Evolutionary conservation across 2,888 invertebrate genomes (phyloP).

Genomic region (Synergus umbraculus): DNA sequence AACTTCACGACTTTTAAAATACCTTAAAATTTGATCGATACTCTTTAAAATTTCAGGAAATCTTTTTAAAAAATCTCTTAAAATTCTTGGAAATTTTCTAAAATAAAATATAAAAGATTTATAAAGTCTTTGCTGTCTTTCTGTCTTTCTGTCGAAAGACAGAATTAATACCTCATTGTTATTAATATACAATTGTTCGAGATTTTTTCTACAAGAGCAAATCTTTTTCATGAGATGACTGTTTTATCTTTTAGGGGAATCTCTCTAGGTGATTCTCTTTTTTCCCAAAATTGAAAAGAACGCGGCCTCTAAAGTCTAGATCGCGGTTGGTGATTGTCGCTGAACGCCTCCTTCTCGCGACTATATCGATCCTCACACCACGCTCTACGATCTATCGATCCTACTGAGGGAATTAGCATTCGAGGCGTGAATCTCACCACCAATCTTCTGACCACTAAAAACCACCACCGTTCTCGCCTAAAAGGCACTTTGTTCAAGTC

Average conservation of each 20-base stretch:
- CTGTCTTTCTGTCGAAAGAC: too few species aligned
- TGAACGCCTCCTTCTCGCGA: slow-evolving; percentile 39
- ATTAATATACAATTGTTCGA: too few species aligned
- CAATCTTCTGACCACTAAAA: slow-evolving; percentile 44
- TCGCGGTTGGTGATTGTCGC: slow-evolving; percentile 48
- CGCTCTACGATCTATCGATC: slow-evolving; percentile 63
- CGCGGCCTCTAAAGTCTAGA: slow-evolving; percentile 53
- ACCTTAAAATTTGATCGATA: too few species aligned
- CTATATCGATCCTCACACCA: slow-evolving; percentile 46
- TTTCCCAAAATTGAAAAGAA: slow-evolving; percentile 62
- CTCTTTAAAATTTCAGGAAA: too few species aligned
- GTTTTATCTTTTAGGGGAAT: not conserved
- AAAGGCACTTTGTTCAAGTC: slow-evolving; percentile 31
- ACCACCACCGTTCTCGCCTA: slow-evolving; percentile 19
- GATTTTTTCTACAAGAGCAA: not conserved
- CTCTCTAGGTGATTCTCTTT: slow-evolving; percentile 43
- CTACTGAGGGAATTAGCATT: slow-evolving; percentile 66
- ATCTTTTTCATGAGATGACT: not conserved
- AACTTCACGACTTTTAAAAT: too few species aligned
- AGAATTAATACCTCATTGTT: too few species aligned
- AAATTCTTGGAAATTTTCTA: too few species aligned
- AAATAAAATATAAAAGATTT: too few species aligned
- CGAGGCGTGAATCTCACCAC: slow-evolving; percentile 65
- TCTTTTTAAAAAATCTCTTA: too few species aligned
- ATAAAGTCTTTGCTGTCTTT: too few species aligned